These are phyloP conservation scores for Drosophila rubida DNA, from an alignment of 2,888 invertebrate species.

Conservation along the genomic window DNA sequence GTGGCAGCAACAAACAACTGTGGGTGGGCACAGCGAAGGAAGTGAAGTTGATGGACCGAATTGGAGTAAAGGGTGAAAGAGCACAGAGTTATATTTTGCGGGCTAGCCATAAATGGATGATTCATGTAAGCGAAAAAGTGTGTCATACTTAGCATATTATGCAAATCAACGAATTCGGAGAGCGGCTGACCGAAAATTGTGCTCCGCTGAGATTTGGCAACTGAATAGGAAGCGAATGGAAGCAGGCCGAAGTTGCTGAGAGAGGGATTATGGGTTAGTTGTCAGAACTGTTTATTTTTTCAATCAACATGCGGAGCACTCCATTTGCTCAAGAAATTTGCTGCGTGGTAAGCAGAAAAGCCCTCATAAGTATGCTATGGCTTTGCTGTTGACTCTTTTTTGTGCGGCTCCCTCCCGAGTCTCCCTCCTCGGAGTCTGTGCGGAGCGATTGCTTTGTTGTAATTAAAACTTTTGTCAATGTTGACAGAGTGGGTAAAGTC, in stretches of 20 bases:
- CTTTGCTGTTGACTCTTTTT: slow-evolving; percentile 37
- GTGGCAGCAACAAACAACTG: slow-evolving; percentile 13
- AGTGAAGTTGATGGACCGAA: slow-evolving; percentile 39
- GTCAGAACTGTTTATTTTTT: slow-evolving; percentile 41
- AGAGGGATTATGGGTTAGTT: slow-evolving; percentile 36
- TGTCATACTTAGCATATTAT: slow-evolving; percentile 70
- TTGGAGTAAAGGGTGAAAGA: slow-evolving; percentile 17
- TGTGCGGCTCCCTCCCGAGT: too few species aligned
- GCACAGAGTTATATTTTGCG: slow-evolving; percentile 14
- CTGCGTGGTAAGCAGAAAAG: slow-evolving; percentile 32
- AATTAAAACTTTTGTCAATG: slow-evolving; percentile 73
- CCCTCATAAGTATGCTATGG: slow-evolving; percentile 64
- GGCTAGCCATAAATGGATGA: slow-evolving; percentile 57
- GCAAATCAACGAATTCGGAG: slow-evolving; percentile 56
- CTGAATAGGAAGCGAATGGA: neutral
- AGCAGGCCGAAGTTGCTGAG: neutral
- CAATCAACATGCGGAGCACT: slow-evolving; percentile 58
- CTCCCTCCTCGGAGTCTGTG: slow-evolving; percentile 15
- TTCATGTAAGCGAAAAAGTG: slow-evolving; percentile 54
- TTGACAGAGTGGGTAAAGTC: slow-evolving; percentile 51
- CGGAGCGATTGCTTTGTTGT: slow-evolving; percentile 64
- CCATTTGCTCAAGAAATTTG: slow-evolving; percentile 44
- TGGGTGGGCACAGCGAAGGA: slow-evolving; percentile 2
- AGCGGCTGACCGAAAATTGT: slow-evolving; percentile 24
- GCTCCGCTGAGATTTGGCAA: slow-evolving; percentile 8